phyloP scores from a whole-genome alignment of 2,888 invertebrate species.

The Cosmia trapezina region DNA sequence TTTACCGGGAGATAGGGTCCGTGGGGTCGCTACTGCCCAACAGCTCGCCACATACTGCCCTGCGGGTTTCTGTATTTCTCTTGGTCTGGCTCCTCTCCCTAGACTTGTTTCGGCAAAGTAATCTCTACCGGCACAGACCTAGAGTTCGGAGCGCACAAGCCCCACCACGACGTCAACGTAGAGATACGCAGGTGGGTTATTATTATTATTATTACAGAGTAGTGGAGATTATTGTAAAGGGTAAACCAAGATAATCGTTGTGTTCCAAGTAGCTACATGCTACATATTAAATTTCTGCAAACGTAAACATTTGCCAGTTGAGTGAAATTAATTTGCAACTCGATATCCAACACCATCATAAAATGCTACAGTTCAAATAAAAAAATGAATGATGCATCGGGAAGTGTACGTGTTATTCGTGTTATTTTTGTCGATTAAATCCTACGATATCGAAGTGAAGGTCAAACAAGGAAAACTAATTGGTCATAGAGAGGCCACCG shows the following conservation, averaged over 20 bases:
- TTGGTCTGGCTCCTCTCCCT: too few relatives aligned
- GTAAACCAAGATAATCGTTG: background rate
- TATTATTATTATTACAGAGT: too few relatives aligned
- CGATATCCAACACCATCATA: conserved; percentile 42
- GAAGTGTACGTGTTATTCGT: conserved; percentile 62
- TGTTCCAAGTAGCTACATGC: background rate
- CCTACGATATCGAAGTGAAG: conserved; percentile 74
- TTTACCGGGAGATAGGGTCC: too few relatives aligned
- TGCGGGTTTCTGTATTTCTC: too few relatives aligned
- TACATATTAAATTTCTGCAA: conserved; percentile 32
- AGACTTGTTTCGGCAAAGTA: too few relatives aligned
- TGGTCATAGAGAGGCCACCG: conserved; percentile 74
- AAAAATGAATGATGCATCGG: conserved; percentile 63
- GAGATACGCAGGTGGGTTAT: too few relatives aligned
- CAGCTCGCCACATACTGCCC: too few relatives aligned
- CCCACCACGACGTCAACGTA: too few relatives aligned
- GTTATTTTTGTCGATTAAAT: conserved; percentile 55
- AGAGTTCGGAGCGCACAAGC: too few relatives aligned
- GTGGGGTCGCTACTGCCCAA: too few relatives aligned
- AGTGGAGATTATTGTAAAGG: background rate
- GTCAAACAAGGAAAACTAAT: conserved; percentile 78
- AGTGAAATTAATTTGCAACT: conserved; percentile 67
- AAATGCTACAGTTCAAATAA: background rate
- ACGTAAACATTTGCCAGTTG: conserved; percentile 71
- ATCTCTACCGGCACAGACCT: too few relatives aligned